Base-by-base conservation (phyloP, 2,113 vertebrate genomes). In the Gobius niger region DNA sequence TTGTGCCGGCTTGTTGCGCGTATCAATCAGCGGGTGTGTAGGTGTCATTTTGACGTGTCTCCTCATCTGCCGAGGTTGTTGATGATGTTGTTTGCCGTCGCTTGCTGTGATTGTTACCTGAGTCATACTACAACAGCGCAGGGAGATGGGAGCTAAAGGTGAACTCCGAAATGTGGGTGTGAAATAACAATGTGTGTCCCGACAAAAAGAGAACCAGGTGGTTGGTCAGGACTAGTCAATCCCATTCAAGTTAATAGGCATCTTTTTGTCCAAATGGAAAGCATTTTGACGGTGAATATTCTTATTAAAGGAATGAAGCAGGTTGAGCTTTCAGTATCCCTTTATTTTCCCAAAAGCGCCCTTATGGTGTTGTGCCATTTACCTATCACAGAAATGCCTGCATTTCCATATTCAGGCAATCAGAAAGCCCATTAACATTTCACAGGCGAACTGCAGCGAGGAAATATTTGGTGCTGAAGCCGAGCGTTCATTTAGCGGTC, bases 11-110 rank as follows among this genome's bases (percentile, higher is more conserved):
- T 90, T 90, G 81, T 90, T 88, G 88, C 81, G 76, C 87, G 84
- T 91, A 91, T 93, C 90, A 92, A 88, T 92, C 92, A 89, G 73
- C 7, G 68, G 76, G 67, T 76, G 76, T 82, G 77, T 84, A 81
- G 72, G 75, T 90, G 87, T 90, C 82, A 75, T 91, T 85, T 79
- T 63, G 73, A 83, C 83, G 84, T 61, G 72, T 88, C 74, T 83
- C 47, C 68, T 78, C 79, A 67, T 87, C 83, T 83, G 85, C 77
- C 83, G 67, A 73, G 82, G 83, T 77, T 85, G 83, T 82, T 85
- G 89, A 81, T 82, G 81, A 82, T 86, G 86, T 80, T 84, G 82
- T 90, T 86, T 83, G 69, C 72, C 75, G 67, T 44, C 54, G 34
- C 71, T 44, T 68, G 49, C 24, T 73, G 77, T 81, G 85, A 88